Evolutionary conservation across 2,888 invertebrate genomes (phyloP), one percentile per base, ranked within the genome.

Genomic region (Abrostola triplasia): DNA sequence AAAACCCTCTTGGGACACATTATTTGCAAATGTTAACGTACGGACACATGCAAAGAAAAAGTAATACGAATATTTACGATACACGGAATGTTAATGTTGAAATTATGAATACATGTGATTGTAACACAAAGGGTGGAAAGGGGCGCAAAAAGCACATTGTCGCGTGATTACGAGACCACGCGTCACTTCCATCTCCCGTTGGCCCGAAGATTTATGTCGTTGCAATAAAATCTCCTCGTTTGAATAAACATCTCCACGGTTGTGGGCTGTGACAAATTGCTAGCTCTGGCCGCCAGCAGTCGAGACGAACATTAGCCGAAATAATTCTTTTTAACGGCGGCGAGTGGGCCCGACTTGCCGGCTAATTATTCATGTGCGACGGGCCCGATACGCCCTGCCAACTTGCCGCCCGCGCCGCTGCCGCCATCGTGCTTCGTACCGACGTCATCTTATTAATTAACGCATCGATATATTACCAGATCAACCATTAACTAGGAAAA

Each of bases 181-280:
- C 24, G 90, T 90, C 90, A 90, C 87, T 92, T 84, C 87, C 89
- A 90, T 89, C 88, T 86, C 87, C 88, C 85, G 86, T 87, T 87
- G 81, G 79, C 80, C 68, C 74, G 80, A 89, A 92, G 91, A 92
- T 92, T 93, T 91, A 93, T 92, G 90, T 90, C 87, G 87, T 91
- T 91, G 90, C 92, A 92, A 93, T 93, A 92, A 93, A 92, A 93
- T 91, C 89, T 90, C 89, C 87, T 90, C 90, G 90, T 93, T 92
- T 92, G 93, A 93, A 93, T 93, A 93, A 93, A 93, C 92, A 93
- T 92, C 90, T 89, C 88, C 80, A 78, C 78, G 72, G 84, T 77
- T 80, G 84, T 85, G 84, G 83, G 85, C 88, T 86, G 92, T 93
- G 92, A 93, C 92, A 93, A 93, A 94, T 93, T 88, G 89, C 91